Percentiles rank a stretch among this genome's conserved stretches.
Evolutionary conservation across 2,888 invertebrate genomes (phyloP).

Genomic region (Pediacus dermestoides): DNA sequence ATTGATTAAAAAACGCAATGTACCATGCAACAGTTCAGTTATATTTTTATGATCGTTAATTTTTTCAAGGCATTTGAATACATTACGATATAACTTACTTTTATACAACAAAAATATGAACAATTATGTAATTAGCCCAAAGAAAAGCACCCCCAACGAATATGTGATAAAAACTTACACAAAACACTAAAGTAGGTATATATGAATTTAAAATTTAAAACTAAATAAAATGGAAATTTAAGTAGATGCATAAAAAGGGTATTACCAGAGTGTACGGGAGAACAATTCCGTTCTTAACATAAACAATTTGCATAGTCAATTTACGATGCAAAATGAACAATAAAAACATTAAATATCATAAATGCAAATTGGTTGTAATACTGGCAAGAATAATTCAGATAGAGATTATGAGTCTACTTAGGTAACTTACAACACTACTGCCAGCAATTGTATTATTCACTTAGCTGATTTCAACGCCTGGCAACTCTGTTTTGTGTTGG

Average conservation of each 20-base stretch:
- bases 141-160: too few relatives aligned
- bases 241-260: neutral
- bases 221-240: constrained; percentile 4
- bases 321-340: constrained; percentile 18
- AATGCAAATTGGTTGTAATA: constrained; percentile 29
- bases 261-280: neutral
- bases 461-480: constrained; percentile 16
- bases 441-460: constrained; percentile 22
- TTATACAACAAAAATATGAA: too few relatives aligned
- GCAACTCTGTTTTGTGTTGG: constrained; percentile 15
- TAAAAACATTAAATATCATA: constrained; percentile 22
- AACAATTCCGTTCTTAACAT: constrained; percentile 6
- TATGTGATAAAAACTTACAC: too few relatives aligned
- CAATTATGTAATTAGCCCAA: too few relatives aligned
- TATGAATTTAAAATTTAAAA: constrained; percentile 7
- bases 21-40: too few relatives aligned
- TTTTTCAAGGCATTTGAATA: too few relatives aligned
- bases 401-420: constrained; percentile 18
- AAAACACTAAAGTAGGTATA: constrained; percentile 1
- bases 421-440: constrained; percentile 20
- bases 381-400: constrained; percentile 22
- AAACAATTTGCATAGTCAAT: constrained; percentile 25
- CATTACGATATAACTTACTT: too few relatives aligned
- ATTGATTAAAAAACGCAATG: too few relatives aligned
- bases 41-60: too few relatives aligned